These are phyloP conservation scores for Drosophila baimaii DNA, from an alignment of 1,140 invertebrate species.

Conservation along the genomic window DNA sequence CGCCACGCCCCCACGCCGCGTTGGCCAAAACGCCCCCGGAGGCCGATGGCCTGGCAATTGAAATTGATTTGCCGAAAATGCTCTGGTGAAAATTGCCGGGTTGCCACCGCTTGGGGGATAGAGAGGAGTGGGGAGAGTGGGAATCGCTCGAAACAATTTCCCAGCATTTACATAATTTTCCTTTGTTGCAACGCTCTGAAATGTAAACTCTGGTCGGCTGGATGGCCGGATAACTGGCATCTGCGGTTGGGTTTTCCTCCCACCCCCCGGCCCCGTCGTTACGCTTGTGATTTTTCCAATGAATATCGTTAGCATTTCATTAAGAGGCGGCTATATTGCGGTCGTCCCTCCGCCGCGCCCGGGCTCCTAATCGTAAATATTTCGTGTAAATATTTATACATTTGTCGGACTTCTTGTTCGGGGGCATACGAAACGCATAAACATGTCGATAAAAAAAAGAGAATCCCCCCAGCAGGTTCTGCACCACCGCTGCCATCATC, in stretches of 20 bases:
- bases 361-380: slow-evolving; percentile 38
- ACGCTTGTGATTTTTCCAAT: slow-evolving; percentile 76
- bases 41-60: slow-evolving; percentile 31
- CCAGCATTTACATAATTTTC: slow-evolving; percentile 80
- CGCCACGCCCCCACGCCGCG: slow-evolving; percentile 33
- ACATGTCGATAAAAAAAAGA: slow-evolving; percentile 58
- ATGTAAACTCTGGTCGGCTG: slow-evolving; percentile 45
- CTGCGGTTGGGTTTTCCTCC: slow-evolving; percentile 33
- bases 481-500: not conserved
- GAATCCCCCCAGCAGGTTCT: slow-evolving; percentile 36
- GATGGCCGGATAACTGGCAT: slow-evolving; percentile 22
- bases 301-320: slow-evolving; percentile 82
- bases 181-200: slow-evolving; percentile 54
- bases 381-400: slow-evolving; percentile 75
- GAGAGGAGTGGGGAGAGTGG: slow-evolving; percentile 9
- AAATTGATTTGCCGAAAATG: slow-evolving; percentile 77
- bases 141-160: slow-evolving; percentile 65
- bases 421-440: slow-evolving; percentile 58
- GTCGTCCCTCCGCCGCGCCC: slow-evolving; percentile 7
- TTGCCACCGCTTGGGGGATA: not conserved
- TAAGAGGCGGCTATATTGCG: slow-evolving; percentile 49
- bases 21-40: slow-evolving; percentile 13
- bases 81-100: slow-evolving; percentile 63
- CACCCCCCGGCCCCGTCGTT: slow-evolving; percentile 43
- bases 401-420: slow-evolving; percentile 52